Evolutionary conservation across 37 sponge, comb jelly and placozoan species (phyloP).

Genomic region (Petrosia ficiformis): DNA sequence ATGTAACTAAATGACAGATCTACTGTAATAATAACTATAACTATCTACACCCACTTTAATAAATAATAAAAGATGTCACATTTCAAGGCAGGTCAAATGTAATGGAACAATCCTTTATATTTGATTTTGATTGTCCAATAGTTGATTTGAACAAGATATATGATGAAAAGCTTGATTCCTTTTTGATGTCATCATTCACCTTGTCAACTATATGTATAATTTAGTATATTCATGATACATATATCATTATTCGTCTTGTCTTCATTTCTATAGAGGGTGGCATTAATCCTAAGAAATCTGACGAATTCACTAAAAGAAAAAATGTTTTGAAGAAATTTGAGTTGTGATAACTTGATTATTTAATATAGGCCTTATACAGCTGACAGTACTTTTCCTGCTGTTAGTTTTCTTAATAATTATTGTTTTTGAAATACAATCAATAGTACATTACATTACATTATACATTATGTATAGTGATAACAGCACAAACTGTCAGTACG

Average conservation of each 20-base stretch:
- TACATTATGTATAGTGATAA: no score
- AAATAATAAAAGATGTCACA: no score
- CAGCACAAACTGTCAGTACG: no score
- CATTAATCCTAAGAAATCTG: conserved; percentile 79
- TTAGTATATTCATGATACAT: no score
- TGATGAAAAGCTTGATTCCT: no score
- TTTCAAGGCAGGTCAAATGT: no score
- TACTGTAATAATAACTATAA: no score
- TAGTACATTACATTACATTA: neutral
- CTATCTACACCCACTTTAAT: no score
- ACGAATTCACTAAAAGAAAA: conserved; percentile 78
- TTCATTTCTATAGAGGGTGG: conserved; percentile 45
- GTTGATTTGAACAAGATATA: no score
- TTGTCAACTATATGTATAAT: neutral
- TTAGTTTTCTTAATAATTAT: neutral
- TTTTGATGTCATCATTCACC: neutral
- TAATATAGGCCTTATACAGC: neutral
- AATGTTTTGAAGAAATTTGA: conserved; percentile 90
- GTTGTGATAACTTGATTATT: neutral
- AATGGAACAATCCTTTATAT: no score
- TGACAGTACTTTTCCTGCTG: neutral
- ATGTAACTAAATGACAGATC: no score
- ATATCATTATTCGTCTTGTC: neutral
- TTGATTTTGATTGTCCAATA: no score
- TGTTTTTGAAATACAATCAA: neutral